Percentiles rank a stretch among this genome's conserved stretches.
These are phyloP conservation scores for Chalcis sispes DNA, from an alignment of 2,888 invertebrate species.

Conservation along the genomic window DNA sequence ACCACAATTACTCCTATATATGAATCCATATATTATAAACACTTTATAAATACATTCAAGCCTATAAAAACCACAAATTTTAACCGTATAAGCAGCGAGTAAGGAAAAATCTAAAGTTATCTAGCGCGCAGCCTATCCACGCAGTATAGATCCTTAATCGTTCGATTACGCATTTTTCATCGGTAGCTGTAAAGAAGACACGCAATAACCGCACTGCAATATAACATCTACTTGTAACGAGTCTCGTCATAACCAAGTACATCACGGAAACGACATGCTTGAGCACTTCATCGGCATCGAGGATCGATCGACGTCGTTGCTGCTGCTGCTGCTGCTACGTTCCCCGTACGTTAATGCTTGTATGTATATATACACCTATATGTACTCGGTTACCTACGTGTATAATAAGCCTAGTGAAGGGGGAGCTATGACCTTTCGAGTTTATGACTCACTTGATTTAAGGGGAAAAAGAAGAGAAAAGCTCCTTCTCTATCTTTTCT, in stretches of 20 bases:
- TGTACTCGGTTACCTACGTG: neutral
- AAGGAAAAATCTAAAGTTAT: too few relatives aligned
- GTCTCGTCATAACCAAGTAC: constrained; percentile 12
- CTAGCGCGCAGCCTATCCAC: too few relatives aligned
- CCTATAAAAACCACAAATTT: too few relatives aligned
- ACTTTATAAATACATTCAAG: too few relatives aligned
- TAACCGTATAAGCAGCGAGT: too few relatives aligned
- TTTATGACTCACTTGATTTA: constrained; percentile 61
- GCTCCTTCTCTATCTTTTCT: too few relatives aligned
- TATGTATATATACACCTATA: neutral
- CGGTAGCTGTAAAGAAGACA: neutral
- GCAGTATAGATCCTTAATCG: constrained; percentile 3
- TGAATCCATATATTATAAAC: too few relatives aligned
- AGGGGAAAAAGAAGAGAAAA: constrained; percentile 54
- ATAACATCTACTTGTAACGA: constrained; percentile 30
- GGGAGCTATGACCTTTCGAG: constrained; percentile 57
- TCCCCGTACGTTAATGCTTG: neutral
- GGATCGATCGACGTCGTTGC: constrained; percentile 36
- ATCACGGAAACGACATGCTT: constrained; percentile 6
- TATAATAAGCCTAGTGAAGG: neutral
- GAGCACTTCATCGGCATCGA: constrained; percentile 47
- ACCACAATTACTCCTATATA: too few relatives aligned
- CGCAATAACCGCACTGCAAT: too few relatives aligned
- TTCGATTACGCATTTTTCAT: constrained; percentile 28
- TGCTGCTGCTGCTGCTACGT: neutral